Conservation (phyloP, 2,888 invertebrate genomes). For the Cremastinae sp. region DNA sequence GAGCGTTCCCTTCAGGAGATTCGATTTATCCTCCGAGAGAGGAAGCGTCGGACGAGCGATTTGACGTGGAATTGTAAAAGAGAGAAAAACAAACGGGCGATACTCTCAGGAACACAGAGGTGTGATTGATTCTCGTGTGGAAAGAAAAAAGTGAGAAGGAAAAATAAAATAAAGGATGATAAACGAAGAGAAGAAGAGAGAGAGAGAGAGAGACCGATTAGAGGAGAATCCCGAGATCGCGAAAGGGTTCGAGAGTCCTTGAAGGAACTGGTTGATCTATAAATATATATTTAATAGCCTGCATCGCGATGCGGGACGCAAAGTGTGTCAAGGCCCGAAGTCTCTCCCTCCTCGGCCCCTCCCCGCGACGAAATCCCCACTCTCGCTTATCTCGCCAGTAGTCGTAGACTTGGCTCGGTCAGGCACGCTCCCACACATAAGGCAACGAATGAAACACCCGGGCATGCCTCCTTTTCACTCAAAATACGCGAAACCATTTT, state of each 20-base stretch:
- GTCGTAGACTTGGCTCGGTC: constrained; percentile 57
- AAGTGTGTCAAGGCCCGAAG: constrained; percentile 61
- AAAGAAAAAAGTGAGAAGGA: background rate
- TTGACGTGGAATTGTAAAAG: background rate
- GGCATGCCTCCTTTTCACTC: background rate
- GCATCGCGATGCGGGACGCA: constrained; percentile 57
- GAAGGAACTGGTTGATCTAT: constrained; percentile 61
- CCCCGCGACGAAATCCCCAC: constrained; percentile 10
- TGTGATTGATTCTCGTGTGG: constrained; percentile 22
- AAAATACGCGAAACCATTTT: background rate
- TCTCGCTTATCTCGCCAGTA: constrained; percentile 29
- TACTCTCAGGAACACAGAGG: constrained; percentile 24
- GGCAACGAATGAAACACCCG: background rate
- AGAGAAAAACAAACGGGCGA: background rate
- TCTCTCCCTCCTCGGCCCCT: constrained; percentile 17
- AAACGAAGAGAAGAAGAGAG: background rate
- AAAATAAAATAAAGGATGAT: background rate
- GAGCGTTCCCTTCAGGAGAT: background rate
- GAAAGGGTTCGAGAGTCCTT: constrained; percentile 60
- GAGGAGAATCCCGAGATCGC: constrained; percentile 56
- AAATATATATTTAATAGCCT: constrained; percentile 60
- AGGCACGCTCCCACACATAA: constrained; percentile 40
- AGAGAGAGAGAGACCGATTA: constrained; percentile 24
- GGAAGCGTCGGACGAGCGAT: background rate
- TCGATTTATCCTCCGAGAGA: constrained; percentile 10